Evolutionary conservation across 2,888 invertebrate species (phyloP), one percentile per base, ranked within the genome.

Genomic region (Cyrtodaria siliqua): DNA sequence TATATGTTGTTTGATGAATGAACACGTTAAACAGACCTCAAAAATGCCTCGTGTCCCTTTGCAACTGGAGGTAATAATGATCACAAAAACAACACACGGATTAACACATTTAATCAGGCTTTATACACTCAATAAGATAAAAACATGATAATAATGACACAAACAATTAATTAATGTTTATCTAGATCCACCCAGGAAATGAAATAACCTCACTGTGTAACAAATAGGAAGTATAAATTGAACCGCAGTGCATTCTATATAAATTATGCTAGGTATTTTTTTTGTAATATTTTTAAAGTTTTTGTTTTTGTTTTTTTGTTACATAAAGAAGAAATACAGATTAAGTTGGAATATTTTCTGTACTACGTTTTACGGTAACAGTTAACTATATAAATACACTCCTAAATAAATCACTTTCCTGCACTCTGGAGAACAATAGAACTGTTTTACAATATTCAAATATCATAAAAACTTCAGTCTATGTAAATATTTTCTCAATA

Each of bases 131-230:
- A 33, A 8, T 8, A 33, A 33, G 33, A 33, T 12, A 33, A 8
- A 33, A 47, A 18, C 47, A 47, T 49, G 63, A 53, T 71, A 60
- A 72, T 40, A 49, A 69, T 44, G 73, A 70, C 63, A n/a, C 70
- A 38, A 64, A 57, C 53, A 75, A 55, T 59, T 70, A 29, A 55
- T 24, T 56, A 27, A 50, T 68, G 55, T 50, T 66, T 38, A 33
- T 33, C 33, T 33, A 33, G 12, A 12, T 70, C 82, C 83, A 79
- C 88, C 88, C 88, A 88, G 88, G 87, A 87, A 84, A 87, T 86
- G 77, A 82, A 77, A 87, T 88, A 88, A 78, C 85, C 86, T 86
- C 87, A 88, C 88, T 81, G 56, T 27, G 64, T 61, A 60, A 78
- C 81, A 81, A 81, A 81, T 78, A 81, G 83, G 79, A 68, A 82